Conservation (phyloP, 2,113 vertebrate genomes). For the Megaceryle torquata region DNA sequence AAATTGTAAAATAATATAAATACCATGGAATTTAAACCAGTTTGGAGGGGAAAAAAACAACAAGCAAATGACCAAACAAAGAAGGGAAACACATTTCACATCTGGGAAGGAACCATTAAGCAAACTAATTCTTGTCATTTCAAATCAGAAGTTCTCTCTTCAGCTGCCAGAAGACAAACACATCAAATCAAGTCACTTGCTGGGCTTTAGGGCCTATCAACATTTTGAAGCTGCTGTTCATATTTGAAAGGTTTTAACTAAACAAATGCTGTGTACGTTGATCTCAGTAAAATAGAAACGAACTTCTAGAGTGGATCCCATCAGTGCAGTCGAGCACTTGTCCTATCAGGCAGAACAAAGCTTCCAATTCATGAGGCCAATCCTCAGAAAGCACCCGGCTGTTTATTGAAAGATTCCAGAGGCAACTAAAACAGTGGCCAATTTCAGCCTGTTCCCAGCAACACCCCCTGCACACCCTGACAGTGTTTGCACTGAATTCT, state of each 20-base stretch:
- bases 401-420: neutral
- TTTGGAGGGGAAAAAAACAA: neutral
- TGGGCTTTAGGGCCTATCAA: constrained; percentile 10
- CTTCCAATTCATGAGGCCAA: neutral
- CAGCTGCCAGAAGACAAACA: constrained; percentile 27
- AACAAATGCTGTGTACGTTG: neutral
- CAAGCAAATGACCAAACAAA: neutral
- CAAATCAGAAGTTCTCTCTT: neutral
- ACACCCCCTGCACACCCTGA: neutral
- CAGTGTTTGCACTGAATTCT: neutral
- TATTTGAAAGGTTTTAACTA: constrained; percentile 21
- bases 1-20: neutral
- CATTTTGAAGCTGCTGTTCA: constrained; percentile 25
- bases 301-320: neutral
- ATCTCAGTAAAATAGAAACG: neutral
- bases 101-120: constrained; percentile 39
- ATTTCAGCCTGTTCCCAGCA: neutral
- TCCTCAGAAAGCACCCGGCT: neutral
- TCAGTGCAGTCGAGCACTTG: neutral
- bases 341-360: neutral
- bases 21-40: neutral
- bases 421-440: neutral
- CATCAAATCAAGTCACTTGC: constrained; percentile 27
- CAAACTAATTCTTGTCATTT: constrained; percentile 28
- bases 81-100: neutral